Percentiles rank a stretch among this genome's conserved stretches.
Evolutionary conservation across 2,797 vertebrate species (phyloP).

Genomic region (Macrochelys suwanniensis): DNA sequence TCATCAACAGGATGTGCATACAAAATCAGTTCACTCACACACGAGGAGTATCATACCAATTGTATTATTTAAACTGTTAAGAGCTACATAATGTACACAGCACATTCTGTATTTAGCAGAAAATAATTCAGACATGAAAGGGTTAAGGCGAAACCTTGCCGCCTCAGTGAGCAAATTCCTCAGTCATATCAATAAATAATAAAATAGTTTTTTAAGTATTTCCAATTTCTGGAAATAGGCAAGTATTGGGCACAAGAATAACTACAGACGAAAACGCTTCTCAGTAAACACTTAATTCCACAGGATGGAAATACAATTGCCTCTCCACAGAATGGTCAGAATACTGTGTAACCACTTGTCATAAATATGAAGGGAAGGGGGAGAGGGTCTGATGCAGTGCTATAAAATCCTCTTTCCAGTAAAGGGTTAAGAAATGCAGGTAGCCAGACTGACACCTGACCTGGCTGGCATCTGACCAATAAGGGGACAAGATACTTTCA

Average conservation of each 20-base stretch:
- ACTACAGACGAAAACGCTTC: neutral
- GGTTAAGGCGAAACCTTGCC: neutral
- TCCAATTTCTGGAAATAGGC: neutral
- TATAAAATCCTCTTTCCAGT: too few species aligned
- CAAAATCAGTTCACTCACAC: neutral
- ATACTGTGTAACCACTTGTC: neutral
- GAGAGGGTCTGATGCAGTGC: too few species aligned
- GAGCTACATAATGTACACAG: neutral
- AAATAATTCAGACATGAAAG: neutral
- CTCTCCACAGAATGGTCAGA: neutral
- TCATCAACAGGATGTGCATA: neutral
- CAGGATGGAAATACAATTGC: neutral
- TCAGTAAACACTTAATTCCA: neutral
- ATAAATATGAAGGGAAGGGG: too few species aligned
- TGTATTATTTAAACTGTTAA: neutral
- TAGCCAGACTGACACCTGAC: too few species aligned
- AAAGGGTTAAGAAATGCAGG: too few species aligned
- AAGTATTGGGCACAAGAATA: neutral
- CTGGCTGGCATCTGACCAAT: too few species aligned
- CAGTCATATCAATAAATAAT: neutral
- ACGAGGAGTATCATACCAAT: accelerated
- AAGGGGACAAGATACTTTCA: too few species aligned
- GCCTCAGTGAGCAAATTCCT: neutral
- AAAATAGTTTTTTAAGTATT: neutral
- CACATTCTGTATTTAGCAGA: neutral